Evolutionary conservation across 1,140 invertebrate genomes (phyloP), one percentile per base, ranked within the genome.

Genomic region (Zaprionus ornatus): DNA sequence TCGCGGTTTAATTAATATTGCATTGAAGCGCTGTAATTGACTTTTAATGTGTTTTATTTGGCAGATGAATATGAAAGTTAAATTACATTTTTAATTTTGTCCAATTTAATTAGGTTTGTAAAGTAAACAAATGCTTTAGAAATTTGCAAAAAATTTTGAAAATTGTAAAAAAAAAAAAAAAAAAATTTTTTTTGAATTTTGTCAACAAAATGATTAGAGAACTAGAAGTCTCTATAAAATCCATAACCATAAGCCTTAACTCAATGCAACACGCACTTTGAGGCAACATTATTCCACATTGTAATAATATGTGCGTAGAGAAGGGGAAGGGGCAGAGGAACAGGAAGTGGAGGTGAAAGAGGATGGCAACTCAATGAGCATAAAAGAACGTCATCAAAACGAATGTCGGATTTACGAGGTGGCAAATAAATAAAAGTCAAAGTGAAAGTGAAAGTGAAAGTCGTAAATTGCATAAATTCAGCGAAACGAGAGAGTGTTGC

Each of bases 391-490:
- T 23, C 57, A 69, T 69, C 56, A 69, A 61, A 61, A 15, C 37
- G 29, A 32, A 19, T 29, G 35, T 9, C 13, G 32, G 45, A 27
- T 64, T 71, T 56, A 71, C 55, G 56, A 54, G 29, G 56, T 66
- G 71, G 40, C 42, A 66, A 59, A 66, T 54, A 66, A 72, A 64
- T 65, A 42, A 65, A 50, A 13, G 32, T 4, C 7, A 55, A 60
- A 57, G 19, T 59, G 54, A 65, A 57, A 13, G 48, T 2, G 17
- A 62, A 60, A 57, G 19, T 35, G 52, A 50, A 37, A 40, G 23
- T 65, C 50, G 55, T 27, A 68, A 68, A 69, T 25, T 68, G 40
- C 27, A 61, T 21, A 61, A 68, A 50, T 35, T 42, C n/a, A 29
- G 17, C 45, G 45, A 17, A 45, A 45, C n/a, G 37, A n/a, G 37